Conservation (phyloP, 2,888 invertebrate species). For the Bombylius major region DNA sequence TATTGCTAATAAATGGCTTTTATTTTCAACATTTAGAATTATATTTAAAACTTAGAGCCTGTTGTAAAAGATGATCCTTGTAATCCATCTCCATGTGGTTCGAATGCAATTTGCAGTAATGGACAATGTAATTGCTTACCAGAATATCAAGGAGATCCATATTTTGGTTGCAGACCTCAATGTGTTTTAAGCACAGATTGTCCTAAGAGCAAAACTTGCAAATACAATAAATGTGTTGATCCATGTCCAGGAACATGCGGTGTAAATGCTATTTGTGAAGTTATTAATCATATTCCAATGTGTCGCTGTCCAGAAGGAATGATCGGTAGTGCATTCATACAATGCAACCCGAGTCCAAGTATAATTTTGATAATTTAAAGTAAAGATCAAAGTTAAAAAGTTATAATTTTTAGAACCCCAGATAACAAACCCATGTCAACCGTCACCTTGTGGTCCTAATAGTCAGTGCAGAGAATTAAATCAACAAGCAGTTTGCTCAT, state of each 20-base stretch:
- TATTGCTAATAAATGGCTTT: background rate
- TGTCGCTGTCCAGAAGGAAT: constrained; percentile 54
- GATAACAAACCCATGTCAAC: constrained; percentile 48
- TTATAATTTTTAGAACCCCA: constrained; percentile 25
- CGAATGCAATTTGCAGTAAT: constrained; percentile 49
- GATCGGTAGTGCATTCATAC: constrained; percentile 58
- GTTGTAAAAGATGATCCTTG: constrained; percentile 42
- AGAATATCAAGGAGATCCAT: constrained; percentile 67
- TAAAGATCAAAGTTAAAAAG: background rate
- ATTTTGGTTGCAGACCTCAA: constrained; percentile 62
- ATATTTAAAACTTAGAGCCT: too few relatives aligned
- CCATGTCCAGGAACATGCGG: constrained; percentile 69
- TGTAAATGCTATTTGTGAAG: constrained; percentile 56
- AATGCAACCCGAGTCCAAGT: constrained; percentile 42
- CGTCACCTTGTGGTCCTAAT: constrained; percentile 66
- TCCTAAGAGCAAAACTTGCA: constrained; percentile 51
- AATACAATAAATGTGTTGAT: constrained; percentile 56
- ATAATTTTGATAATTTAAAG: constrained; percentile 7
- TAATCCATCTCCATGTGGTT: constrained; percentile 55
- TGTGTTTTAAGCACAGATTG: constrained; percentile 63
- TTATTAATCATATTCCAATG: constrained; percentile 62
- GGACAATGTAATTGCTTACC: constrained; percentile 59
- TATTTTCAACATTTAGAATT: background rate
- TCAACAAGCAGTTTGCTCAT: constrained; percentile 60
- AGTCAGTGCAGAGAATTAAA: constrained; percentile 63